These are phyloP conservation scores for Branchipolynoe longqiensis DNA, from an alignment of 2,888 invertebrate genomes.

Conservation along the genomic window DNA sequence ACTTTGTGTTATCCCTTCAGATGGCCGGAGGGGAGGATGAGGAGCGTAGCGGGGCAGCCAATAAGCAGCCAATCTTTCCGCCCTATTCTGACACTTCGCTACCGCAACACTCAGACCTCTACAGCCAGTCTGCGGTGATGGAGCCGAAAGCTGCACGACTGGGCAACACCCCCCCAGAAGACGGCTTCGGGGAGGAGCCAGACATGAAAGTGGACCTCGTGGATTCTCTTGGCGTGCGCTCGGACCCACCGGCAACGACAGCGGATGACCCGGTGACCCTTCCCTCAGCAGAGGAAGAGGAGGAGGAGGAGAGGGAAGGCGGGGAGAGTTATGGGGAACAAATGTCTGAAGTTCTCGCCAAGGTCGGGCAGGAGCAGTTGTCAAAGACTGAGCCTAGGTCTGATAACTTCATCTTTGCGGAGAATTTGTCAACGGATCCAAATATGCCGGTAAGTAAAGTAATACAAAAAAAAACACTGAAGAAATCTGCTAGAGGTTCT, in stretches of 20 bases:
- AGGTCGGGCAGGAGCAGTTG: conserved; percentile 27
- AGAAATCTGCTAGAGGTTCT: no score
- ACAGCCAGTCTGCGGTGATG: background rate
- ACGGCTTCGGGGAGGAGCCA: background rate
- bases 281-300: background rate
- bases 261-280: conserved; percentile 36
- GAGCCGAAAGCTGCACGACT: no score
- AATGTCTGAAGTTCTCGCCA: conserved; percentile 40
- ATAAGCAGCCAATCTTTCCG: conserved; percentile 26
- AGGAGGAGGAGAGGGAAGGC: no score
- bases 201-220: background rate
- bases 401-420: background rate
- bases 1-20: no score
- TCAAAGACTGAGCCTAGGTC: background rate
- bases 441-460: conserved; percentile 17
- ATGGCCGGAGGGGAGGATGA: conserved; percentile 52
- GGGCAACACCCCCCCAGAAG: background rate
- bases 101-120: background rate
- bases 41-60: background rate
- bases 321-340: background rate
- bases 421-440: conserved; percentile 5
- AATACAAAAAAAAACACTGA: no score
- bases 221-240: background rate
- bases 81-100: background rate
- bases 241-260: conserved; percentile 13